Conservation (phyloP, 2,113 vertebrate species). For the Guaruba guarouba region DNA sequence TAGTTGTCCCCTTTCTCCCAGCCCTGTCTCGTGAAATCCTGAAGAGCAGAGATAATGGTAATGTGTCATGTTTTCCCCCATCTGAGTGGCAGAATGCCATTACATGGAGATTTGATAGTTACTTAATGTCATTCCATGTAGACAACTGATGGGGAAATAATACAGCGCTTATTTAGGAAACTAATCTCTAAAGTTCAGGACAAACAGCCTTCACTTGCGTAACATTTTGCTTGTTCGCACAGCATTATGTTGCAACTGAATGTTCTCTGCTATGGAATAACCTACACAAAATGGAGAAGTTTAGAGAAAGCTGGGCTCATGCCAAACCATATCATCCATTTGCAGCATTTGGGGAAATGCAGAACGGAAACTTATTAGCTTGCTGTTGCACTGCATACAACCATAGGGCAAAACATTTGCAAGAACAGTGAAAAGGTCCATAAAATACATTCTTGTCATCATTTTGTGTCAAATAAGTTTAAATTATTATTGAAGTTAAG, state of each 20-base stretch:
- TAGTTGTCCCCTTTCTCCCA: background rate
- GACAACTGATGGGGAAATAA: slow-evolving; percentile 65
- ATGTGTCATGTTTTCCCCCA: slow-evolving; percentile 11
- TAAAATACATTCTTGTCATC: background rate
- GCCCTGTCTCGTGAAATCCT: background rate
- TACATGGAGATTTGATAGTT: slow-evolving; percentile 41
- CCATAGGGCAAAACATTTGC: background rate
- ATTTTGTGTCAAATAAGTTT: background rate
- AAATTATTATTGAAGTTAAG: background rate
- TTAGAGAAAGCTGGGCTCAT: slow-evolving; percentile 17
- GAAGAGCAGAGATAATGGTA: background rate
- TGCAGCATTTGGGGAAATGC: slow-evolving; percentile 57
- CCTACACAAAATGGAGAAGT: slow-evolving; percentile 68
- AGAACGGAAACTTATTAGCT: slow-evolving; percentile 44
- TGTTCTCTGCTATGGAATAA: slow-evolving; percentile 67
- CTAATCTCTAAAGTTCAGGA: slow-evolving; percentile 63
- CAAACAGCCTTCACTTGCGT: slow-evolving; percentile 66
- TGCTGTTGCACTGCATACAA: background rate
- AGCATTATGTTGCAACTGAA: slow-evolving; percentile 61
- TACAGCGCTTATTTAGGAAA: slow-evolving; percentile 70
- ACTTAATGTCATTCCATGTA: slow-evolving; percentile 49
- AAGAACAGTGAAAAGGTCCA: slow-evolving; percentile 50
- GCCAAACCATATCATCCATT: slow-evolving; percentile 66
- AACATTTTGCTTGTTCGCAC: slow-evolving; percentile 55
- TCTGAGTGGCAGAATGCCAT: slow-evolving; percentile 18